Percentiles rank a stretch among this genome's conserved stretches.
These are phyloP conservation scores for Folsomia manolachei DNA, from an alignment of 2,888 invertebrate genomes.

Conservation along the genomic window DNA sequence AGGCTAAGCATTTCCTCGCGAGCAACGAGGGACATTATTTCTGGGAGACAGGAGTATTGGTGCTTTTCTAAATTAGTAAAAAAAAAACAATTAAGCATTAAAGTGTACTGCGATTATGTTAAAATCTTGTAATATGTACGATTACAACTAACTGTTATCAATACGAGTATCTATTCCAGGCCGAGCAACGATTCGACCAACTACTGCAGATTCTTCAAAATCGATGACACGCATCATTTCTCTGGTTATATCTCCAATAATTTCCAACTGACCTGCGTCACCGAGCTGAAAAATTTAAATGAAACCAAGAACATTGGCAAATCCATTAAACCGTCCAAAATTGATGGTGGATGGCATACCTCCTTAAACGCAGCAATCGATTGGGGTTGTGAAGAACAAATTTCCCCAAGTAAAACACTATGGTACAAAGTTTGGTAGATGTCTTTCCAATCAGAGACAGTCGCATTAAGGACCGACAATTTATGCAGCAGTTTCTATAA, in stretches of 20 bases:
- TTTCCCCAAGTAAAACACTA: slow-evolving; percentile 66
- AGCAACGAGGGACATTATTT: slow-evolving; percentile 40
- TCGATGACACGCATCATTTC: slow-evolving; percentile 72
- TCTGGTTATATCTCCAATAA: slow-evolving; percentile 62
- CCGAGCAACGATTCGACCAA: slow-evolving; percentile 70
- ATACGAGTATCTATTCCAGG: slow-evolving; percentile 70
- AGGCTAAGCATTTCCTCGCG: slow-evolving; percentile 37
- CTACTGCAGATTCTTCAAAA: slow-evolving; percentile 63
- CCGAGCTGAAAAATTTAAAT: slow-evolving; percentile 14
- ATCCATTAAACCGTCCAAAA: too few relatives aligned
- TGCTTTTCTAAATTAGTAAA: slow-evolving; percentile 30
- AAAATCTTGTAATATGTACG: too few relatives aligned
- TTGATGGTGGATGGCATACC: too few relatives aligned
- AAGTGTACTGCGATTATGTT: slow-evolving; percentile 23
- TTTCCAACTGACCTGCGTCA: slow-evolving; percentile 16
- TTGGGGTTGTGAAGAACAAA: slow-evolving; percentile 55
- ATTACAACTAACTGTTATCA: slow-evolving; percentile 72
- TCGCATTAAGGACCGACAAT: slow-evolving; percentile 64
- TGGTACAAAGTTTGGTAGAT: slow-evolving; percentile 70
- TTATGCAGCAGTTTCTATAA: slow-evolving; percentile 63
- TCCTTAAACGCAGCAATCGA: background rate
- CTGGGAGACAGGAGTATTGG: slow-evolving; percentile 38
- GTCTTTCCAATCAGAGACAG: slow-evolving; percentile 67
- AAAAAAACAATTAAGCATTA: background rate
- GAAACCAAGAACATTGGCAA: too few relatives aligned